These are phyloP conservation scores for Drosophila sechellia DNA, from an alignment of 1,140 invertebrate species.

Conservation along the genomic window DNA sequence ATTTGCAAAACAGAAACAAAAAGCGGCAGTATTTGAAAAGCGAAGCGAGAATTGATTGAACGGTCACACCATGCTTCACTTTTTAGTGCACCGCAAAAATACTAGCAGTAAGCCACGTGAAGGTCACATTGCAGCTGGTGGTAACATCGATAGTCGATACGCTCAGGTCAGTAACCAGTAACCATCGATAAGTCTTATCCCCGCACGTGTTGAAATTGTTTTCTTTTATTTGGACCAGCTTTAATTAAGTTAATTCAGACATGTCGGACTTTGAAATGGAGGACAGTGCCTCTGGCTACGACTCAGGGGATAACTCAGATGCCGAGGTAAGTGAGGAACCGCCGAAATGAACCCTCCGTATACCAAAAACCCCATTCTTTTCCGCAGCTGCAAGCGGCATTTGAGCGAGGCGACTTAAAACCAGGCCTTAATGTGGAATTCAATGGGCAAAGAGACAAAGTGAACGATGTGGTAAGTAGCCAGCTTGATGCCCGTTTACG, in stretches of 20 bases:
- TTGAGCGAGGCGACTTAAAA: conserved; percentile 91
- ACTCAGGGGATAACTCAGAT: conserved; percentile 80
- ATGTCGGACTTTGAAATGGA: conserved; percentile 78
- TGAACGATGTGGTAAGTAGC: conserved; percentile 88
- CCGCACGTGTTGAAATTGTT: conserved; percentile 74
- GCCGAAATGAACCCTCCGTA: not conserved
- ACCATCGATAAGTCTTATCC: not conserved
- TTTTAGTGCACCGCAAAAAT: not conserved
- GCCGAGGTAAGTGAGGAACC: conserved; percentile 53
- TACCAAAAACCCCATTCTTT: not conserved
- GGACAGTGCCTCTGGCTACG: conserved; percentile 69
- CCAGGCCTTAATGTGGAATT: conserved; percentile 92
- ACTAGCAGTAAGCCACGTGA: no score
- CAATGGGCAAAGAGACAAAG: conserved; percentile 86
- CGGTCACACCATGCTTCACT: not conserved
- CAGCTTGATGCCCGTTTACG: not conserved
- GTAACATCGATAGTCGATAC: not conserved
- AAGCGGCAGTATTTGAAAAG: conserved; percentile 34
- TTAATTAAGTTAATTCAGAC: conserved; percentile 32
- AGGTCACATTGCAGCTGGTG: no score
- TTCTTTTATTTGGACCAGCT: conserved; percentile 34
- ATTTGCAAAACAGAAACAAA: conserved; percentile 3
- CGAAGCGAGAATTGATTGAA: conserved; percentile 1
- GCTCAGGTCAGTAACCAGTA: not conserved
- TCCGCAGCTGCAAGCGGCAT: conserved; percentile 92